Evolutionary conservation across 2,888 invertebrate species (phyloP).

Genomic region (Lapara coniferarum): DNA sequence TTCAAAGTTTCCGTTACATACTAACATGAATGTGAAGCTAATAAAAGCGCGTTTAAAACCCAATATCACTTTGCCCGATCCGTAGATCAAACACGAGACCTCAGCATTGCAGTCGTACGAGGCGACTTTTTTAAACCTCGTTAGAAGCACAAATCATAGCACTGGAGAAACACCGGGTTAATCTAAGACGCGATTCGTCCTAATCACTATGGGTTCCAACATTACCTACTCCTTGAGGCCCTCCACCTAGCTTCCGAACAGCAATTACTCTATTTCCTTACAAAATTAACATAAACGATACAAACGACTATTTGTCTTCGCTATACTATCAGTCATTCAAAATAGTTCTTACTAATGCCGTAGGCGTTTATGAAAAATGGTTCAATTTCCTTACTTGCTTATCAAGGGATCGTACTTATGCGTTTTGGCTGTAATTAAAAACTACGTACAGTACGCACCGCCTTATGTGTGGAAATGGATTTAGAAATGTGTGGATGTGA

Average conservation of each 20-base stretch:
- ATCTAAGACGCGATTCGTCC: too few species aligned
- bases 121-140: too few species aligned
- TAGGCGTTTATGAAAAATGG: conserved; percentile 51
- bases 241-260: background rate
- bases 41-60: too few species aligned
- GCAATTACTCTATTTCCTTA: background rate
- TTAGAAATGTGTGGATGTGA: conserved; percentile 36
- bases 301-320: conserved; percentile 10
- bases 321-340: conserved; percentile 29
- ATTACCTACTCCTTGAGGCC: too few species aligned
- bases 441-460: conserved; percentile 33
- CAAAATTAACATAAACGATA: conserved; percentile 22
- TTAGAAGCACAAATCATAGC: too few species aligned
- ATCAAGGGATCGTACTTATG: conserved; percentile 54
- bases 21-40: too few species aligned
- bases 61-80: too few species aligned
- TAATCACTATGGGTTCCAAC: background rate
- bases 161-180: too few species aligned
- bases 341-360: conserved; percentile 38
- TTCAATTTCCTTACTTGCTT: conserved; percentile 55
- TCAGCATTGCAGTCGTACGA: too few species aligned
- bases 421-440: conserved; percentile 26
- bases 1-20: too few species aligned
- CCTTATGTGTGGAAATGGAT: conserved; percentile 5
- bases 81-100: too few species aligned